These are phyloP conservation scores for Ruditapes philippinarum DNA, from an alignment of 1,140 invertebrate genomes.

Conservation along the genomic window DNA sequence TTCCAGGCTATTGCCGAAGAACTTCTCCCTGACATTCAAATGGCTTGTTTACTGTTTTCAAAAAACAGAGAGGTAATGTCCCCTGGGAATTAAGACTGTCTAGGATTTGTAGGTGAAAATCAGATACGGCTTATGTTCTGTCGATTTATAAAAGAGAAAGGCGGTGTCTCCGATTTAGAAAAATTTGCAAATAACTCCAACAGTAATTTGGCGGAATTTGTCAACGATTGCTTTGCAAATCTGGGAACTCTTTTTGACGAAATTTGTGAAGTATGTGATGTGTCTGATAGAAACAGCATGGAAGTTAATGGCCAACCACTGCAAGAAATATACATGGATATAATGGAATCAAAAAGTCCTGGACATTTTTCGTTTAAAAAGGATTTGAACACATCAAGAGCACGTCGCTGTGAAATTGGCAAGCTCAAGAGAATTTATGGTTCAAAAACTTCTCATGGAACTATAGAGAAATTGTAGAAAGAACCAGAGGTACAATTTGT, in stretches of 20 bases:
- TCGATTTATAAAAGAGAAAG: slow-evolving; percentile 55
- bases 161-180: neutral
- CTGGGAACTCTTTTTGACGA: slow-evolving; percentile 63
- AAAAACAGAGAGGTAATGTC: slow-evolving; percentile 64
- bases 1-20: slow-evolving; percentile 22
- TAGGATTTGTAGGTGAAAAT: slow-evolving; percentile 67
- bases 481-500: slow-evolving; percentile 60
- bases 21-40: slow-evolving; percentile 36
- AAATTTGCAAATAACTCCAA: slow-evolving; percentile 12
- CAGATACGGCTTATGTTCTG: slow-evolving; percentile 62
- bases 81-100: slow-evolving; percentile 51
- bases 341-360: slow-evolving; percentile 43
- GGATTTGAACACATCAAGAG: slow-evolving; percentile 16
- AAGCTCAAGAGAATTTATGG: slow-evolving; percentile 51
- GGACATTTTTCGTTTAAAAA: neutral
- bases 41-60: slow-evolving; percentile 63
- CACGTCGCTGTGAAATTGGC: slow-evolving; percentile 58
- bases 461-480: slow-evolving; percentile 52
- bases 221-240: slow-evolving; percentile 36
- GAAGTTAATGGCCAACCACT: neutral
- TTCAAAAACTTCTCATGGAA: neutral
- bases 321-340: slow-evolving; percentile 43
- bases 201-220: slow-evolving; percentile 26
- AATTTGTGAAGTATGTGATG: slow-evolving; percentile 7
- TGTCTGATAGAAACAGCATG: slow-evolving; percentile 53